Evolutionary conservation across 2,888 invertebrate species (phyloP), one percentile per base, ranked within the genome.

Genomic region (Dorcus parallelipipedus): DNA sequence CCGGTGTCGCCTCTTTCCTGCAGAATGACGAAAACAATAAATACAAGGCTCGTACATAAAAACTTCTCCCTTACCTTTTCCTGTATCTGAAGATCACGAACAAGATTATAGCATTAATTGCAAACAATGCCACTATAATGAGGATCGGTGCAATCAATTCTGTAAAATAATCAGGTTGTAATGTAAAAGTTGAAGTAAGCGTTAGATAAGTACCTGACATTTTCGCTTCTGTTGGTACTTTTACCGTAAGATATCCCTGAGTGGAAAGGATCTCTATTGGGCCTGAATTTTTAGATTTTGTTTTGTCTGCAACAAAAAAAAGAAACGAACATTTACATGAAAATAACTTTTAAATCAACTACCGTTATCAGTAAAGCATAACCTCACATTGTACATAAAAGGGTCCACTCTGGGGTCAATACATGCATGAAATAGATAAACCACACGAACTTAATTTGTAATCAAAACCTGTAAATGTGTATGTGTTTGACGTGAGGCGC

Each of bases 61-160:
- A 14, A 14, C 14, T 17, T 20, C 38, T 3, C 1, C 49, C 54
- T 51, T 55, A 59, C 59, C 54, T 54, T 54, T 47, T 59, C 38
- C 54, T 59, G 20, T 59, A 55, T 33, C 54, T 54, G 78, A 88
- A 86, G 72, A 90, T 90, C 71, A 89, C 83, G 72, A 88, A 86
- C 52, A 90, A 83, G 73, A 90, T 85, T 73, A 88, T 83, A 54
- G 86, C 87, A 73, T 90, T 90, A 62, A 89, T 84, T 64, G 87
- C 81, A 76, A 90, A 87, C 52, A 90, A 81, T 66, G 84, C 83
- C 66, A 86, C 84, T 77, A 90, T 89, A 67, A 90, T 81, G 58
- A 87, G 78, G 67, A 86, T 84, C 73, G 90, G 90, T 69, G 89
- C 84, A 71, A 90, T 81, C 68, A 90, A 82, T 76, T 89, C 90